Conservation (phyloP, 2,888 invertebrate species). For the Phytoseiulus persimilis region DNA sequence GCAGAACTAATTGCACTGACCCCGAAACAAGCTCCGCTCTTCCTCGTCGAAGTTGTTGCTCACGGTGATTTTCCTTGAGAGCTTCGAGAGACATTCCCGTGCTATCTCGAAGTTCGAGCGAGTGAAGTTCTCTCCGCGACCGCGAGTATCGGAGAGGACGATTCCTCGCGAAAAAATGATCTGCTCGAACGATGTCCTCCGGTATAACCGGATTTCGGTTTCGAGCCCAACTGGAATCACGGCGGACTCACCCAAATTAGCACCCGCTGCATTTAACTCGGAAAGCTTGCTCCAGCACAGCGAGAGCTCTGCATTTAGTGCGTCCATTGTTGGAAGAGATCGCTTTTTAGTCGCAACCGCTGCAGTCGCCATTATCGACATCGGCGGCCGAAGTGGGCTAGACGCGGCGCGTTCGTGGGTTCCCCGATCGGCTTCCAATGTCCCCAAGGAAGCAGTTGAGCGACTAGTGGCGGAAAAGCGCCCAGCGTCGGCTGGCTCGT, state of each 20-base stretch:
- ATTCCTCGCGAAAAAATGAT: too few relatives aligned
- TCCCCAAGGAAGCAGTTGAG: too few relatives aligned
- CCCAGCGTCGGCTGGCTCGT: too few relatives aligned
- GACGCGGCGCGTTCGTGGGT: too few relatives aligned
- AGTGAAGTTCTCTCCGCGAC: background rate
- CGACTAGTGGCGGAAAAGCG: too few relatives aligned
- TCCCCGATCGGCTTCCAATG: too few relatives aligned
- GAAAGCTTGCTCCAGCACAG: background rate
- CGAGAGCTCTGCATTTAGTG: background rate
- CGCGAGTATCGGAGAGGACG: too few relatives aligned
- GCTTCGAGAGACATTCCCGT: background rate
- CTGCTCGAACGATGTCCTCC: too few relatives aligned
- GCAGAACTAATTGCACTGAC: background rate
- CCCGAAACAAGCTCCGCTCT: background rate
- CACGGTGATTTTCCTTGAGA: background rate
- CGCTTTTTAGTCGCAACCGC: background rate
- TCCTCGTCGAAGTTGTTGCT: background rate
- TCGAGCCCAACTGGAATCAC: too few relatives aligned
- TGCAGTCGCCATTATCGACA: background rate
- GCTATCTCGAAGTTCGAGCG: background rate
- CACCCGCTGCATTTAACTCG: background rate
- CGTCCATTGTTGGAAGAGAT: background rate
- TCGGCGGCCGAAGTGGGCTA: too few relatives aligned
- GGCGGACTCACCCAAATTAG: background rate
- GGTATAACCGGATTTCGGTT: too few relatives aligned